These are phyloP conservation scores for Kryptopterus vitreolus DNA, from an alignment of 2,797 vertebrate genomes.

Conservation along the genomic window DNA sequence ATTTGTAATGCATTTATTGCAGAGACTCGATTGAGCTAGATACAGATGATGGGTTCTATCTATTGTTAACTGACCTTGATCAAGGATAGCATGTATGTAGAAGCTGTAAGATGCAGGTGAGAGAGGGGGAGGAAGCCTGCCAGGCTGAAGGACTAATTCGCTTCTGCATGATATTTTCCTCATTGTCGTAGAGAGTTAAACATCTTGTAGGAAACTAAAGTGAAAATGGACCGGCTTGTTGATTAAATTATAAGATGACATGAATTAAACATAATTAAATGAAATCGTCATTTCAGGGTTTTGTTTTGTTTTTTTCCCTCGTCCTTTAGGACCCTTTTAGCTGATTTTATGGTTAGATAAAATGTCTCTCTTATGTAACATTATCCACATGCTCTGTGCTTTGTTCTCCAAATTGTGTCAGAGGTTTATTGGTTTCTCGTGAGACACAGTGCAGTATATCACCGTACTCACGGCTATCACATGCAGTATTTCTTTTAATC, in stretches of 20 bases:
- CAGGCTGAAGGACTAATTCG: background rate
- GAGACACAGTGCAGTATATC: constrained; percentile 2
- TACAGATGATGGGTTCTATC: background rate
- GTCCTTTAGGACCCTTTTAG: background rate
- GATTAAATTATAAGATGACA: background rate
- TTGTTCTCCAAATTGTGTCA: background rate
- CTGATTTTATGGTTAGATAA: background rate
- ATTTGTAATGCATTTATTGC: too few relatives aligned
- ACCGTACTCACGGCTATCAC: background rate
- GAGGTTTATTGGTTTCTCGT: constrained; percentile 19
- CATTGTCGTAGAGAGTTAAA: background rate
- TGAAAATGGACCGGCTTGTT: background rate
- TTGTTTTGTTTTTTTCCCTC: too few relatives aligned
- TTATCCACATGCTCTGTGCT: background rate
- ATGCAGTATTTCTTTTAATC: background rate
- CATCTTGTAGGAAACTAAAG: too few relatives aligned
- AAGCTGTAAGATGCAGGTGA: background rate
- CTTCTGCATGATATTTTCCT: background rate
- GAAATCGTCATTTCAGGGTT: background rate
- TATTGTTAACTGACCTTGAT: background rate
- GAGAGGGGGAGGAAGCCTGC: background rate
- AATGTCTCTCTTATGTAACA: background rate
- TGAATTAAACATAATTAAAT: background rate
- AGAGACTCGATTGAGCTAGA: background rate
- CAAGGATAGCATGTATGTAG: background rate